phyloP scores from a whole-genome alignment of 2,113 vertebrate genomes.

The Peromyscus polionotus region DNA sequence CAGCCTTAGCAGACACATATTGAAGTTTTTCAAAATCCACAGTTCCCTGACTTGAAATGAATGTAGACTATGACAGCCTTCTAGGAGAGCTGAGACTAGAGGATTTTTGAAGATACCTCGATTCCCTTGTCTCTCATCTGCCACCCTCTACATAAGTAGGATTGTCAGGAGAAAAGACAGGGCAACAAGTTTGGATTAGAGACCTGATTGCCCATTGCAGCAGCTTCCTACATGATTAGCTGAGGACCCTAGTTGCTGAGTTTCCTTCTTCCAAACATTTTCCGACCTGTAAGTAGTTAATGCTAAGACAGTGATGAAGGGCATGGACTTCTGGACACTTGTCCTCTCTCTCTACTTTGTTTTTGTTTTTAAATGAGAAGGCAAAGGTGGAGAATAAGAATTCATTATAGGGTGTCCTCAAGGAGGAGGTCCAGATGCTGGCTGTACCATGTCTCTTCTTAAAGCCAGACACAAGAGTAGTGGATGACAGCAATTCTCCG shows the following conservation, averaged over 20 bases:
- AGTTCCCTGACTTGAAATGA: background rate
- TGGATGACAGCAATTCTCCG: background rate
- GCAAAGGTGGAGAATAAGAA: background rate
- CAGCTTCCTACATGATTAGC: background rate
- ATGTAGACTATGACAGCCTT: background rate
- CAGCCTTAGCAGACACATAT: background rate
- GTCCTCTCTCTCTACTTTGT: background rate
- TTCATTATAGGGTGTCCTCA: background rate
- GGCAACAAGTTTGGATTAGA: background rate
- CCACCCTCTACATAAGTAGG: background rate
- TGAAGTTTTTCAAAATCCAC: background rate
- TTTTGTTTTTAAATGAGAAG: background rate
- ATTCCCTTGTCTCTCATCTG: background rate
- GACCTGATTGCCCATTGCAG: too few species aligned
- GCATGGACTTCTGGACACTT: background rate
- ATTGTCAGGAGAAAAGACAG: background rate
- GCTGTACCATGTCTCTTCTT: background rate
- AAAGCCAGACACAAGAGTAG: background rate
- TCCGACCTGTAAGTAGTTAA: background rate
- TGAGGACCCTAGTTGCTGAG: background rate
- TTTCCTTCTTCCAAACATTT: background rate
- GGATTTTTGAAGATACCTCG: background rate
- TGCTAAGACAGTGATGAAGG: background rate
- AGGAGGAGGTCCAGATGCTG: background rate
- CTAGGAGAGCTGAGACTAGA: background rate